Conservation (phyloP, 2,888 invertebrate genomes). For the Strigamia maritima region DNA sequence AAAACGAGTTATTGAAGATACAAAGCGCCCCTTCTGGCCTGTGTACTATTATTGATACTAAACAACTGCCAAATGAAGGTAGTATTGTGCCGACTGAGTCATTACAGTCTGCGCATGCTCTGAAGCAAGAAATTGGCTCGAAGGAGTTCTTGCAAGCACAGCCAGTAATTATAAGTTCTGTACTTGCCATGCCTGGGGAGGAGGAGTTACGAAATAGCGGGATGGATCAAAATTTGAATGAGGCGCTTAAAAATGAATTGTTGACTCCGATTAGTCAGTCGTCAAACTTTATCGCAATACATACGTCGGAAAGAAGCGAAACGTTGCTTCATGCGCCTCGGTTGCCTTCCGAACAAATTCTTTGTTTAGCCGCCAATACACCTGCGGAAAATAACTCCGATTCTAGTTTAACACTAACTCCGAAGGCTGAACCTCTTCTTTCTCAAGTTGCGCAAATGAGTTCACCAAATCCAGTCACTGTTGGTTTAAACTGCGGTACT, state of each 20-base stretch:
- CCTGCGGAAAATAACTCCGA: not conserved
- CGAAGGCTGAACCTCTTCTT: not conserved
- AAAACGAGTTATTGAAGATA: conserved; percentile 1
- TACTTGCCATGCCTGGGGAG: no score
- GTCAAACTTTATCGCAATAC: not conserved
- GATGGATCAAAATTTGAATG: not conserved
- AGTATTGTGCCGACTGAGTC: not conserved
- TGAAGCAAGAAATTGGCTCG: not conserved
- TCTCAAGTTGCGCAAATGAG: not conserved
- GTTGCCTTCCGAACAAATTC: not conserved
- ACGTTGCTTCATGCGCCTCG: not conserved
- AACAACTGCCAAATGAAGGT: not conserved
- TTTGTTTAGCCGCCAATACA: not conserved
- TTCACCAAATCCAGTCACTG: not conserved
- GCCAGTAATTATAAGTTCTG: not conserved
- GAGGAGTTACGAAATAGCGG: not conserved
- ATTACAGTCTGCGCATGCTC: not conserved
- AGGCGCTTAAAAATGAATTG: not conserved
- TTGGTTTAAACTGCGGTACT: no score
- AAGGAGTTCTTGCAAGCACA: not conserved
- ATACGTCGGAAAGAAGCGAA: not conserved
- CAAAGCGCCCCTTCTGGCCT: not conserved
- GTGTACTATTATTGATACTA: not conserved
- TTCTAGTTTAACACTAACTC: not conserved
- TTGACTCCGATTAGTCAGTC: not conserved